Conservation (phyloP, 2,113 vertebrate species). For the Mesoclemmys tuberculata region DNA sequence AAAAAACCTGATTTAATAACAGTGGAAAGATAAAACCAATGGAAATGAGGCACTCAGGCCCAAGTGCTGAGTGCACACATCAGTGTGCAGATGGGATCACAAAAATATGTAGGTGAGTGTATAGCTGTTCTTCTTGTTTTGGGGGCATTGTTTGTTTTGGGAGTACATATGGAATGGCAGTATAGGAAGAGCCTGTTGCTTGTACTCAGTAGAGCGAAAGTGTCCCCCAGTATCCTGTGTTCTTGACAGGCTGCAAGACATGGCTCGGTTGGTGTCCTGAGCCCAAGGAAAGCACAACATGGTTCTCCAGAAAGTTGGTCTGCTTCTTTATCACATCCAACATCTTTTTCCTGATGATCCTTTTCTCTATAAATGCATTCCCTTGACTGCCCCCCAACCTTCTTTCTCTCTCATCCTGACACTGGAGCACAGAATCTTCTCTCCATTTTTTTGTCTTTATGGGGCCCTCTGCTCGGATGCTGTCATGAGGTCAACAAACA, state of each 20-base stretch:
- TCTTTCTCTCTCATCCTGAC: background rate
- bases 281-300: background rate
- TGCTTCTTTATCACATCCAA: background rate
- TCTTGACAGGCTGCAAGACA: background rate
- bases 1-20: background rate
- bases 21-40: background rate
- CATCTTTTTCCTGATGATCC: background rate
- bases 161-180: background rate
- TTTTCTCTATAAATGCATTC: background rate
- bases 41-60: background rate
- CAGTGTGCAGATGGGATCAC: background rate
- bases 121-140: background rate
- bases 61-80: too few relatives aligned
- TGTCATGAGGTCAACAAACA: background rate
- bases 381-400: background rate
- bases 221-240: background rate
- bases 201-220: background rate
- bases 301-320: background rate
- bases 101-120: background rate
- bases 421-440: background rate
- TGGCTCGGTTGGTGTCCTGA: background rate
- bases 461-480: background rate
- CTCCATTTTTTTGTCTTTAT: background rate
- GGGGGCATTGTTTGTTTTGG: too few relatives aligned
- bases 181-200: background rate